These are phyloP conservation scores for Columbina picui DNA, from an alignment of 2,113 vertebrate genomes.

Conservation along the genomic window DNA sequence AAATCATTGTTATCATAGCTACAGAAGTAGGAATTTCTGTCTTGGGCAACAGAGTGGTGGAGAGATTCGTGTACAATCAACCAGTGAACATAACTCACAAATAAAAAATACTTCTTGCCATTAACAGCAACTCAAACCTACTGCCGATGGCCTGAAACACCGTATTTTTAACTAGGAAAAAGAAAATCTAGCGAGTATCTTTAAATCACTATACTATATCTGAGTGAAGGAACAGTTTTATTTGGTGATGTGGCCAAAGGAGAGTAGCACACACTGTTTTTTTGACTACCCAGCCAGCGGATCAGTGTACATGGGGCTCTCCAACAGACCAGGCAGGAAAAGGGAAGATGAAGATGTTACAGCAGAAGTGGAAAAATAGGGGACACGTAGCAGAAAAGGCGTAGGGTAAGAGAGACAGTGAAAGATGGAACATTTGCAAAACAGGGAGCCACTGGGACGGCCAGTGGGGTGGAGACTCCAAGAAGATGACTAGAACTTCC, in stretches of 20 bases:
- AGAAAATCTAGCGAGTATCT: not conserved
- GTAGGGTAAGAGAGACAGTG: not conserved
- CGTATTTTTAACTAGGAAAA: not conserved
- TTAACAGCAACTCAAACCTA: not conserved
- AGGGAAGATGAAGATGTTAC: fast-evolving
- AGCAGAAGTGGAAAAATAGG: not conserved
- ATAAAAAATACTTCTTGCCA: not conserved
- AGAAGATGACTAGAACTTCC: not conserved
- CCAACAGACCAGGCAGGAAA: not conserved
- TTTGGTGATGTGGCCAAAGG: not conserved
- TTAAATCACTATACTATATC: not conserved
- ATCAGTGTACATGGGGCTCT: fast-evolving
- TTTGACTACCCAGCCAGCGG: not conserved
- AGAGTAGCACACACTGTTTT: not conserved
- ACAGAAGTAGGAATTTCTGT: not conserved
- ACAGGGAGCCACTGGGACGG: not conserved
- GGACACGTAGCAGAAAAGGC: not conserved
- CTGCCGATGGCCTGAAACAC: not conserved
- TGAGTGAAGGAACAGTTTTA: not conserved
- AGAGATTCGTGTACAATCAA: not conserved
- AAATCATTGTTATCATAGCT: not conserved
- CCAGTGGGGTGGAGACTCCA: not conserved
- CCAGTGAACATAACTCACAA: not conserved
- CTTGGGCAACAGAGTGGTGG: not conserved
- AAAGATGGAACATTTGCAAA: not conserved